Conservation (phyloP, 2,797 vertebrate species). For the Astyanax mexicanus region DNA sequence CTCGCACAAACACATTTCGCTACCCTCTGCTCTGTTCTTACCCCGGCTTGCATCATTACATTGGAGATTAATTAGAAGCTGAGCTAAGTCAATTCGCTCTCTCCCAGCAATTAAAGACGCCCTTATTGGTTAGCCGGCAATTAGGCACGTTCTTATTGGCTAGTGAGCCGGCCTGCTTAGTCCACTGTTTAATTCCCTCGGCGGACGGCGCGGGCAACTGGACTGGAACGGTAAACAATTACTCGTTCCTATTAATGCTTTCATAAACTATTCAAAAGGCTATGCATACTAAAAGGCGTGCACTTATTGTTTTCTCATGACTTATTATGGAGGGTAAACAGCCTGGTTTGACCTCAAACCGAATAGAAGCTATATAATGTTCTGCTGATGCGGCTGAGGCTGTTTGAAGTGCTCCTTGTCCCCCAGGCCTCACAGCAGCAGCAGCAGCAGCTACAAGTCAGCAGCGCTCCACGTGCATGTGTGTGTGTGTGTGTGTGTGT, state of each 20-base stretch:
- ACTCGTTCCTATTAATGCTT: constrained; percentile 41
- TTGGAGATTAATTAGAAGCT: constrained; percentile 81
- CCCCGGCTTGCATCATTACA: constrained; percentile 85
- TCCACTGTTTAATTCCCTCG: constrained; percentile 57
- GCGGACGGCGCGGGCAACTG: constrained; percentile 38
- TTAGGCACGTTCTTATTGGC: constrained; percentile 58
- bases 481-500: constrained; percentile 6
- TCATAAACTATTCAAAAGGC: constrained; percentile 48
- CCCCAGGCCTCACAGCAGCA: constrained; percentile 43
- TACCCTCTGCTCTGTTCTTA: constrained; percentile 75
- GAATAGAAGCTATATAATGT: constrained; percentile 18
- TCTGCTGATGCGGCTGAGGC: constrained; percentile 56
- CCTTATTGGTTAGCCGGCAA: constrained; percentile 61
- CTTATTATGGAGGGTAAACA: constrained; percentile 45
- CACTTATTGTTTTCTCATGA: constrained; percentile 37
- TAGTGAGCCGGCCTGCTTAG: constrained; percentile 40
- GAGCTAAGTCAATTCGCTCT: constrained; percentile 71
- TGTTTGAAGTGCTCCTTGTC: constrained; percentile 64
- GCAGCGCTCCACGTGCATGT: constrained; percentile 22
- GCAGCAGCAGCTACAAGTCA: constrained; percentile 51
- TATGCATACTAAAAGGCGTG: constrained; percentile 32
- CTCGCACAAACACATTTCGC: constrained; percentile 69
- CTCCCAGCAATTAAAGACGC: constrained; percentile 60
- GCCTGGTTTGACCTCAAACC: constrained; percentile 40
- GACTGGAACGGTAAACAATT: constrained; percentile 52